Evolutionary conservation across 2,113 vertebrate genomes (phyloP), one percentile per base, ranked within the genome.

Genomic region (Synchiropus splendidus): DNA sequence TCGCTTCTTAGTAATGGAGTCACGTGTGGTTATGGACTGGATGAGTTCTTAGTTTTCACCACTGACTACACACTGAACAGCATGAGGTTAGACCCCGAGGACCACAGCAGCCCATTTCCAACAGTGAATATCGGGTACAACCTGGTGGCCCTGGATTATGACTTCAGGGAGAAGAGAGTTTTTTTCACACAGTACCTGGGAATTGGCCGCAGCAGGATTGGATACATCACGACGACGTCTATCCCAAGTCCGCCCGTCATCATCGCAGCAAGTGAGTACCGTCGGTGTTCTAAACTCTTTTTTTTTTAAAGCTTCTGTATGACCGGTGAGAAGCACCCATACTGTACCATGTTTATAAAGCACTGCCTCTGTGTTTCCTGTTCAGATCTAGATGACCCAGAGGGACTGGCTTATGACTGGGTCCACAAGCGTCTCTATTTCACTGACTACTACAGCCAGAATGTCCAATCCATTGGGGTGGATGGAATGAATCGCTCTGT

Each of bases 361-460:
- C n/a, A n/a, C n/a, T n/a, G n/a, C 27, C 10, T 31, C n/a, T n/a
- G 2, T 3, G 31, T 43, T 43, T 33, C 12, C 54, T 48, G 61
- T 15, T 12, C 61, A 96, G 93, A 86, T 79, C 61, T 90, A 66
- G 85, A 88, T 46, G 73, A 81, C 71, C 82, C 86, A 32, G 84
- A 92, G 60, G 92, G 92, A 48, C 79, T 95, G 70, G 92, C 92
- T 2, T 97, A 87, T 73, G 93, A 97, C 31, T 97, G 93, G 93
- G 79, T 92, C 74, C 84, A 91, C 64, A 86, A 83, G 61, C 87
- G 92, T 61, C 63, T 97, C 67, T 97, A 93, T 64, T 92, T 90
- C 49, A 95, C 89, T 36, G 91, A 97, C 63, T 88, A 86, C 51
- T 62, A 75, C 41, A 84, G 80, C 16, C 72, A 84, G 42, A 91